Base-by-base conservation (phyloP, 1,140 invertebrate species). In the Drosophila willistoni region DNA sequence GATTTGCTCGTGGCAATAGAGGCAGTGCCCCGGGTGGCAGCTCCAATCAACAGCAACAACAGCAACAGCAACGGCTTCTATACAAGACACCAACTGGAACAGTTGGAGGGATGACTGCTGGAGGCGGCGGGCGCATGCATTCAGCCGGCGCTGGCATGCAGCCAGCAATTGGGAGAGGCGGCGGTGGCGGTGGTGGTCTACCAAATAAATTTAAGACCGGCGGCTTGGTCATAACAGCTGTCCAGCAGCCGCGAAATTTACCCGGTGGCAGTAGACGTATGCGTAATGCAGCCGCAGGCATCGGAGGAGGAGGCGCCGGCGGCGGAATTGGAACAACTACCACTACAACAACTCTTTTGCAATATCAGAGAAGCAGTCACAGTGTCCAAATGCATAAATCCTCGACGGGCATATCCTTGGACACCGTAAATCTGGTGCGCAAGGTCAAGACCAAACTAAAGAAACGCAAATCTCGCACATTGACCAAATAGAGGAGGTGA, bases 211-310 rank as follows among this genome's bases (percentile, higher is more conserved):
- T 95, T 74, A 93, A 93, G 78, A 95, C 94, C 79, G 92, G 93
- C 68, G 94, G 93, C n/a, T 92, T 94, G 74, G 94, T 94, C 3
- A 93, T 94, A 14, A 94, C 94, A 17, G 94, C 93, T 7, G 92
- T 94, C 3, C 91, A 91, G 25, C 77, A 79, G 34, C 42, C 68
- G 2, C 10, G n/a, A 3, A 62, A 67, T 13, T 39, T 70, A 34
- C 57, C 73, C 17, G 66, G 62, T 12, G 68, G 76, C 17, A 66
- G 64, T 19, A 56, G 73, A 6, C 80, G 84, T 6, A 70, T 90
- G 51, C 64, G 80, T 1, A 79, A 84, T 29, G 63, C 64, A 0
- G 66, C 56, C 22, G 71, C 57, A 19, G 68, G 63, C 13, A 33
- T 57, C 19, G 54, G 41, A 33, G 61, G 74, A 61, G 44, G 44